phyloP scores from a whole-genome alignment of 2,797 vertebrate species.

The Leptatherina wallacei region DNA sequence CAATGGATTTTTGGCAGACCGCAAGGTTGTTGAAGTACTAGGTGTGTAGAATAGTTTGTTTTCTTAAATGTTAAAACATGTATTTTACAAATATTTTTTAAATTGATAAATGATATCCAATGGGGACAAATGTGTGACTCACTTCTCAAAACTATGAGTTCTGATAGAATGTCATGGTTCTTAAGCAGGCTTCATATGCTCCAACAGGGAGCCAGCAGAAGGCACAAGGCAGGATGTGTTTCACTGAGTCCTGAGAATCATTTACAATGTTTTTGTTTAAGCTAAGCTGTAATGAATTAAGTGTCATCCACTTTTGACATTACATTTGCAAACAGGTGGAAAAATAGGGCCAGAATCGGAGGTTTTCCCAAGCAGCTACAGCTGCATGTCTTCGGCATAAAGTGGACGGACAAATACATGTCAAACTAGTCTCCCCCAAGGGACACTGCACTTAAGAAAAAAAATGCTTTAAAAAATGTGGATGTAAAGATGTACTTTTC shows the following conservation, averaged over 20 bases:
- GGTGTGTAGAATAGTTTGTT: not conserved
- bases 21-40: too few species aligned
- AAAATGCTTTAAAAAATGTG: too few species aligned
- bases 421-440: not conserved
- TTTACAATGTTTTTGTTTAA: not conserved
- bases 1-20: not conserved
- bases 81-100: not conserved
- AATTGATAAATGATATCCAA: not conserved
- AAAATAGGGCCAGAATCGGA: not conserved
- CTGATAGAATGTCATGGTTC: not conserved
- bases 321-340: not conserved
- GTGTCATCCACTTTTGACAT: not conserved
- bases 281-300: not conserved
- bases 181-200: not conserved
- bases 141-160: not conserved
- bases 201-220: not conserved
- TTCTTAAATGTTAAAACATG: not conserved
- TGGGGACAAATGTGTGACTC: not conserved
- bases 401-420: not conserved
- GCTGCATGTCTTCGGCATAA: not conserved
- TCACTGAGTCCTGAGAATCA: not conserved
- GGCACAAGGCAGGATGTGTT: not conserved
- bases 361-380: not conserved
- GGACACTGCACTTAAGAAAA: not conserved
- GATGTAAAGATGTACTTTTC: not conserved